Evolutionary conservation across 2,797 vertebrate genomes (phyloP).

Genomic region (Schizopygopsis pylzovi): DNA sequence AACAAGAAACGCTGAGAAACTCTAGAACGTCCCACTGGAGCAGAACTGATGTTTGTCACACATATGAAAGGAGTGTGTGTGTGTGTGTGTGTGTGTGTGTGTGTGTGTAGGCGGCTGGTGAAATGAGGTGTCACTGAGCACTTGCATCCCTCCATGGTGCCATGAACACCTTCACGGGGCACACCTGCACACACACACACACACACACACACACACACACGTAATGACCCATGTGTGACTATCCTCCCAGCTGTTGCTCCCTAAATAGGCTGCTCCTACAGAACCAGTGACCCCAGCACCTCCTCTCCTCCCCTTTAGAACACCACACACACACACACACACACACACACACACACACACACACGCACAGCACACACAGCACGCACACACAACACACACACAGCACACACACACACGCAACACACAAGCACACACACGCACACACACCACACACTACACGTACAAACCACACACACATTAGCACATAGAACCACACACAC

Average conservation of each 20-base stretch:
- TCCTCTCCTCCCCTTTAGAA: slow-evolving; percentile 12
- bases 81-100: slow-evolving; percentile 4
- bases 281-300: slow-evolving; percentile 10
- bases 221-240: slow-evolving; percentile 13
- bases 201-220: slow-evolving; percentile 16
- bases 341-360: neutral
- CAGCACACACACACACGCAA: neutral
- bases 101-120: slow-evolving; percentile 38
- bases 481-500: too few species aligned
- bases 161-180: slow-evolving; percentile 44
- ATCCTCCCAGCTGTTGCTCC: slow-evolving; percentile 40
- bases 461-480: too few species aligned
- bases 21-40: neutral
- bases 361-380: too few species aligned
- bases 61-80: neutral
- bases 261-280: slow-evolving; percentile 34
- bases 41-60: slow-evolving; percentile 2
- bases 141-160: slow-evolving; percentile 42
- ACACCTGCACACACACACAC: slow-evolving; percentile 51
- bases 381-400: neutral
- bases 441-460: too few species aligned
- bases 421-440: too few species aligned
- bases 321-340: neutral
- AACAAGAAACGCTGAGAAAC: neutral
- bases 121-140: slow-evolving; percentile 56